A percentile compares a stretch with the other conserved stretches of the same genome.
Conservation (phyloP, 2,888 invertebrate species). For the Lottia gigantea region DNA sequence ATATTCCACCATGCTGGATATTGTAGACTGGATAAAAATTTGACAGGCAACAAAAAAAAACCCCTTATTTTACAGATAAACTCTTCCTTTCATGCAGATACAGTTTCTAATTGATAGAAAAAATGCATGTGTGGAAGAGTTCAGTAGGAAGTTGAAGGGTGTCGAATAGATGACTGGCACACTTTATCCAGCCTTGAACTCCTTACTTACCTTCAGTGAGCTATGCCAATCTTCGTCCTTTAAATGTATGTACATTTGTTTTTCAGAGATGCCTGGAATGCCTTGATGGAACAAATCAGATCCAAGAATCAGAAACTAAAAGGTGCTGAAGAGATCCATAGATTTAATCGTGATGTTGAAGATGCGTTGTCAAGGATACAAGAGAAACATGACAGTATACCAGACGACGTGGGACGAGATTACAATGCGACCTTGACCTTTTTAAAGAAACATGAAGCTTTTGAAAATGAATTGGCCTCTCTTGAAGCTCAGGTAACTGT, state of each 20-base stretch:
- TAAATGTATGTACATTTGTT: too few species aligned
- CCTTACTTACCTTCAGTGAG: neutral
- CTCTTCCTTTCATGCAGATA: neutral
- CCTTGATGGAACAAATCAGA: conserved; percentile 86
- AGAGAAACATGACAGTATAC: conserved; percentile 88
- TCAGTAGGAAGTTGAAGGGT: too few species aligned
- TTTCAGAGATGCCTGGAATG: conserved; percentile 78
- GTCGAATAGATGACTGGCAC: neutral
- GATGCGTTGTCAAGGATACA: conserved; percentile 88
- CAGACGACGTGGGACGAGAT: conserved; percentile 82
- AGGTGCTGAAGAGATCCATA: conserved; percentile 96
- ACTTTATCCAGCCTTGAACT: neutral
- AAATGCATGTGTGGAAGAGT: too few species aligned
- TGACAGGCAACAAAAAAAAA: too few species aligned
- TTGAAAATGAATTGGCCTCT: conserved; percentile 92
- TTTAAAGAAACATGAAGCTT: conserved; percentile 88
- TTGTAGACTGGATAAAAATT: neutral
- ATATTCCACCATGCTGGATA: neutral
- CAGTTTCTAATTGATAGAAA: too few species aligned
- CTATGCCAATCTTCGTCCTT: neutral
- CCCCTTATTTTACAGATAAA: neutral
- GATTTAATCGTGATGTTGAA: conserved; percentile 95
- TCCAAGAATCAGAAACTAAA: conserved; percentile 86
- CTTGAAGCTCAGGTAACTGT: conserved; percentile 85
- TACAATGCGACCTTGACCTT: conserved; percentile 86